Conservation (phyloP, 2,888 invertebrate species). For the Macaria liturata region DNA sequence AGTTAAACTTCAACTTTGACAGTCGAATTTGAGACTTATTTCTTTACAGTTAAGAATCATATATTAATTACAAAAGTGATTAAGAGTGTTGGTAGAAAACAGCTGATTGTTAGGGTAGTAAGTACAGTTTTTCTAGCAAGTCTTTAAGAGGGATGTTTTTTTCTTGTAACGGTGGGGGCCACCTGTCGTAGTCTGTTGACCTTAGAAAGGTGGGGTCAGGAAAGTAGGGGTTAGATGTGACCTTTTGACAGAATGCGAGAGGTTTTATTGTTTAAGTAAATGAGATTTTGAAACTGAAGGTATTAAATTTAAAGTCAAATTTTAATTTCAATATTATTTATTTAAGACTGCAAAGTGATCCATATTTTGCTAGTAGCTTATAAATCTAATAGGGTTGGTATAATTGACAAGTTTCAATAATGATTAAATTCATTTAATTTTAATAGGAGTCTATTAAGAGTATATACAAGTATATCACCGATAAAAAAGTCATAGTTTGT, state of each 20-base stretch:
- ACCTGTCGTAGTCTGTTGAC: slow-evolving; percentile 12
- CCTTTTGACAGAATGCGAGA: not conserved
- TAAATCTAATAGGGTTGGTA: too few species aligned
- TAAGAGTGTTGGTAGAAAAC: slow-evolving; percentile 3
- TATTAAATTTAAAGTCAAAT: too few species aligned
- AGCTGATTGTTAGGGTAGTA: slow-evolving; percentile 13
- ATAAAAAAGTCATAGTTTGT: too few species aligned
- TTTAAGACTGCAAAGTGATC: too few species aligned
- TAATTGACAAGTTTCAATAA: too few species aligned
- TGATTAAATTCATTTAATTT: too few species aligned
- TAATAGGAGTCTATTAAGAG: too few species aligned
- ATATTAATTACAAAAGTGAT: not conserved
- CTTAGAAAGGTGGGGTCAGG: slow-evolving; percentile 10
- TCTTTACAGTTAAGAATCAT: not conserved
- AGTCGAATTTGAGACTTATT: slow-evolving; percentile 1
- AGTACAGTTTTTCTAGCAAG: slow-evolving; percentile 9
- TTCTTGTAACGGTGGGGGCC: slow-evolving; percentile 9
- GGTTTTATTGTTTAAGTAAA: too few species aligned
- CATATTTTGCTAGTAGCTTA: too few species aligned
- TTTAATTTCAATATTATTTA: too few species aligned
- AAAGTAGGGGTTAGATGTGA: slow-evolving; percentile 11
- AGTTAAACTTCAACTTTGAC: not conserved
- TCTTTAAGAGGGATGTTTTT: slow-evolving; percentile 8
- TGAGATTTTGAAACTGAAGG: too few species aligned
- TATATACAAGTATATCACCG: too few species aligned